These are phyloP conservation scores for Cepaea nemoralis DNA, from an alignment of 1,140 invertebrate genomes.

Conservation along the genomic window DNA sequence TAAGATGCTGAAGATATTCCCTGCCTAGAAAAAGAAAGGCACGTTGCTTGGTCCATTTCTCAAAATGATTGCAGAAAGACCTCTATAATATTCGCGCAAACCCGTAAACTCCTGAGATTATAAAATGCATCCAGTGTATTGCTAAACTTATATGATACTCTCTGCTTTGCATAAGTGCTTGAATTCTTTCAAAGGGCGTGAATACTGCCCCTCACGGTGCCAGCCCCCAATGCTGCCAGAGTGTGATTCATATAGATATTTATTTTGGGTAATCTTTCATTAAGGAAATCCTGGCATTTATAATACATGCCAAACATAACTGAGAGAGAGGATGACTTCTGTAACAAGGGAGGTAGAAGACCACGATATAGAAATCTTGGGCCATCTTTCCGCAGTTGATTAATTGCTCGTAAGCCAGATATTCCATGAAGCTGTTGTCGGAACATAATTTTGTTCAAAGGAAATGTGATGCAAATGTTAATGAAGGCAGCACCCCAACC, in stretches of 20 bases:
- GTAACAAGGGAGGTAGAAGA: constrained; percentile 91
- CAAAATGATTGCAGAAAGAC: constrained; percentile 83
- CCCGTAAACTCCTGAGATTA: constrained; percentile 79
- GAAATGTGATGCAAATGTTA: constrained; percentile 93
- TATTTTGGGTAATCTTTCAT: constrained; percentile 57
- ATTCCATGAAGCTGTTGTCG: constrained; percentile 84
- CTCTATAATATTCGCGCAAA: constrained; percentile 77
- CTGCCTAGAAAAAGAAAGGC: constrained; percentile 84
- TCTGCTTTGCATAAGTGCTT: constrained; percentile 91
- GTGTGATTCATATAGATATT: constrained; percentile 74
- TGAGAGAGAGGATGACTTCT: constrained; percentile 92
- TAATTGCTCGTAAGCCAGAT: constrained; percentile 65
- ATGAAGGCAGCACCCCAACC: constrained; percentile 94
- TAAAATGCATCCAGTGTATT: constrained; percentile 90
- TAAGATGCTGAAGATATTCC: constrained; percentile 48
- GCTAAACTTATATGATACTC: constrained; percentile 86
- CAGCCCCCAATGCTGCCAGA: constrained; percentile 82
- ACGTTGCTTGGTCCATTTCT: constrained; percentile 90
- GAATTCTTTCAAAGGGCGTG: constrained; percentile 92
- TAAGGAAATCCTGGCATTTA: constrained; percentile 80
- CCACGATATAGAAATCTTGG: constrained; percentile 89
- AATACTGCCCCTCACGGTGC: constrained; percentile 86
- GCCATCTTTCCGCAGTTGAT: constrained; percentile 84
- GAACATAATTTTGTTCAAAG: constrained; percentile 97
- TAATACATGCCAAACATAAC: constrained; percentile 98